Conservation (phyloP, 2,888 invertebrate genomes). For the Zelleria hepariella region DNA sequence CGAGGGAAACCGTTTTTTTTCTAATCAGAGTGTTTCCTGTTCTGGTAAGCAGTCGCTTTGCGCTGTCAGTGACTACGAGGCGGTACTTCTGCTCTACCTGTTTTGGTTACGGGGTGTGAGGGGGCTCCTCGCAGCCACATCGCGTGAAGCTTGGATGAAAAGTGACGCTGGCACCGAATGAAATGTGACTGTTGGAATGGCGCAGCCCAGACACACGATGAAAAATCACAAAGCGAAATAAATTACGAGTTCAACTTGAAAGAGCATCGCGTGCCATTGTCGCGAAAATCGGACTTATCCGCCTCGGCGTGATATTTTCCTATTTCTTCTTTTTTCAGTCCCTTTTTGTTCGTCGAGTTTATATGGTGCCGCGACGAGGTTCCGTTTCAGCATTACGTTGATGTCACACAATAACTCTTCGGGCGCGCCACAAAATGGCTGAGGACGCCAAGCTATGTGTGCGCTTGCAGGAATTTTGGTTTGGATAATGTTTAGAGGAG, state of each 20-base stretch:
- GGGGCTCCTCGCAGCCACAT: constrained; percentile 7
- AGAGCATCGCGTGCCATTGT: constrained; percentile 20
- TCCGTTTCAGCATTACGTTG: constrained; percentile 1
- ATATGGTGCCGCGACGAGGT: constrained; percentile 3
- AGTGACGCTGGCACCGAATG: constrained; percentile 25
- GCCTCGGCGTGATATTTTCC: constrained; percentile 1
- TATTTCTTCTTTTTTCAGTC: background rate
- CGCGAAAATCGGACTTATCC: constrained; percentile 11
- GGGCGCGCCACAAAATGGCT: background rate
- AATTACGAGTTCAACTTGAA: constrained; percentile 35
- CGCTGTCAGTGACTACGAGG: background rate
- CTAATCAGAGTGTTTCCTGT: no score
- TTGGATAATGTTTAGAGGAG: background rate
- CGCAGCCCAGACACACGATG: constrained; percentile 31
- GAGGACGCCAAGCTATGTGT: background rate
- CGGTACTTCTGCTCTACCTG: background rate
- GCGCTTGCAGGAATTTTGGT: background rate
- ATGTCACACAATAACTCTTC: constrained; percentile 2
- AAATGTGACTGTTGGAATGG: constrained; percentile 36
- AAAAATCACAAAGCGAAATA: constrained; percentile 47
- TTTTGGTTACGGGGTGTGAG: no score
- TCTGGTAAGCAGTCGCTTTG: no score
- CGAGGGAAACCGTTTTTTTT: no score
- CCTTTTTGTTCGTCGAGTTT: constrained; percentile 2
- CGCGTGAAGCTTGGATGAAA: constrained; percentile 25